These are phyloP conservation scores for Drosophila ambigua DNA, from an alignment of 1,140 invertebrate species.

Conservation along the genomic window DNA sequence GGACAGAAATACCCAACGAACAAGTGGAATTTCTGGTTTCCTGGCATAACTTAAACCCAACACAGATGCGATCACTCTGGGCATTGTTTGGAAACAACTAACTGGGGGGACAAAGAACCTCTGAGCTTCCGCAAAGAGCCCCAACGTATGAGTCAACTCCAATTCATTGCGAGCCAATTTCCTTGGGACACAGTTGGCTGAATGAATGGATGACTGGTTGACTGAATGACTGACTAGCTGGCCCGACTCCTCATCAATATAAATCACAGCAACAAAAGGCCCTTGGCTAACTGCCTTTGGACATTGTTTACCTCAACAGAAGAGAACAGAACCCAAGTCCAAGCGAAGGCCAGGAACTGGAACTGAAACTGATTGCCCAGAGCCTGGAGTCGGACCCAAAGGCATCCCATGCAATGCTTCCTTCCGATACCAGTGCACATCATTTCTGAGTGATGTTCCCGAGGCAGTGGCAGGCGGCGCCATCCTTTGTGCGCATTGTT, in stretches of 20 bases:
- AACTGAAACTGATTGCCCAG: slow-evolving; percentile 3
- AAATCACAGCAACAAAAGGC: slow-evolving; percentile 70
- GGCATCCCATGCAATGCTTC: too few relatives aligned
- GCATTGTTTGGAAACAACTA: slow-evolving; percentile 21
- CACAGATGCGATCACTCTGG: slow-evolving; percentile 84
- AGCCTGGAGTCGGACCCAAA: too few relatives aligned
- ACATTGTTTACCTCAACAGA: slow-evolving; percentile 65
- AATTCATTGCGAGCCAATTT: slow-evolving; percentile 43
- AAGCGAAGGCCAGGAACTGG: slow-evolving; percentile 3
- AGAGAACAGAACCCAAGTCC: slow-evolving; percentile 21
- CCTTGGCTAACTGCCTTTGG: slow-evolving; percentile 58
- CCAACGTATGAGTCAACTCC: background rate
- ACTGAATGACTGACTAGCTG: background rate
- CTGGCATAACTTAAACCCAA: slow-evolving; percentile 84
- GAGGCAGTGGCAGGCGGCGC: background rate
- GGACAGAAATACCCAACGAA: slow-evolving; percentile 28
- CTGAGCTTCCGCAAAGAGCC: background rate
- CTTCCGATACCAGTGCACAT: slow-evolving; percentile 3
- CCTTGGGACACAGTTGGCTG: slow-evolving; percentile 18
- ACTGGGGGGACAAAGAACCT: slow-evolving; percentile 8
- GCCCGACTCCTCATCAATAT: slow-evolving; percentile 60
- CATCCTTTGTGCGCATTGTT: slow-evolving; percentile 50
- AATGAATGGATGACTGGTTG: too few relatives aligned
- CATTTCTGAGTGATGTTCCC: slow-evolving; percentile 44
- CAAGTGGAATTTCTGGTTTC: slow-evolving; percentile 85